Base-by-base conservation (phyloP, 2,797 vertebrate genomes). In the Bufotes viridis region DNA sequence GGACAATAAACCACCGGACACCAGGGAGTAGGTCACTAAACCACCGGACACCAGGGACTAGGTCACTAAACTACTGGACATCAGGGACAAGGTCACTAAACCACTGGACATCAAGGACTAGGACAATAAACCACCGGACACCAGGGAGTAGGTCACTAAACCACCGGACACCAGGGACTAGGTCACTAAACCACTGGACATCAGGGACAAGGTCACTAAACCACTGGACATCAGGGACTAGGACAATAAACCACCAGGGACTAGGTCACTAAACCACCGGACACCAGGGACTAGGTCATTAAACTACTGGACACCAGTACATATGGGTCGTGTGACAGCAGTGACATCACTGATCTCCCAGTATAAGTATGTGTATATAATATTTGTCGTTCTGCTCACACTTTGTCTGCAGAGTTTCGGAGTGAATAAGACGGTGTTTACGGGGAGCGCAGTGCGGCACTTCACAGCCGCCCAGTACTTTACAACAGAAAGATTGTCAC, bases 401-500 rank as follows among this genome's bases (percentile, higher is more conserved):
- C n/a, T 26, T 7, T 15, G n/a, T 78, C 51, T n/a, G 20, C 51
- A 75, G 42, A 26, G 51, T 26, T 57, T 26, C 14, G 10, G 18
- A 29, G 24, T 26, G 55, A 11, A 65, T 60, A 4, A n/a, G 80
- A 15, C 1, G 34, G 26, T 65, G 29, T 81, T 63, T 67, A 18
- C 60, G 7, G 29, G 17, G 34, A 74, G 58, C 24, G n/a, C 42
- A 57, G 63, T 18, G 15, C 18, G 67, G 22, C 81, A 57, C 81
- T 82, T 70, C 81, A 69, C 69, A 26, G 34, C 1, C 0, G 53
- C 10, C 51, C 65, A 26, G 42, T 67, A 29, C 82, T 85, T 63
- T 15, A 75, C 14, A 63, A 53, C 55, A 63, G 42, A 49, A 34
- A 84, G 82, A n/a, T 60, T 74, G 53, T 74, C 82, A 42, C 51